These are phyloP conservation scores for Otolemur garnettii DNA, from an alignment of 2,113 vertebrate species.

Conservation along the genomic window DNA sequence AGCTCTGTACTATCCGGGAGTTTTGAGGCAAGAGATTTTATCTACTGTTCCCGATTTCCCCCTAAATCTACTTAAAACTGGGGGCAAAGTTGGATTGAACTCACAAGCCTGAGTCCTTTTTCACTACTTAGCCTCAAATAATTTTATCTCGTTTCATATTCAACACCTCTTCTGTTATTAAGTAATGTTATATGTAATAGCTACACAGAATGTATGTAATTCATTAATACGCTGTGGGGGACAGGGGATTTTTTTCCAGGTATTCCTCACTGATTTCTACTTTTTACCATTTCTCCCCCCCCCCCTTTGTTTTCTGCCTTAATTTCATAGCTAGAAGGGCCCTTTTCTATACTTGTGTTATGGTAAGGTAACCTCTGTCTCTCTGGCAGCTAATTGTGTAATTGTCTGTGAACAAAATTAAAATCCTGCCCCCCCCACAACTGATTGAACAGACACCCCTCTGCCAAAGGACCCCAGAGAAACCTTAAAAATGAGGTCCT, in stretches of 20 bases:
- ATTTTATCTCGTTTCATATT: neutral
- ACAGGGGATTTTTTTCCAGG: neutral
- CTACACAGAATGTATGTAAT: neutral
- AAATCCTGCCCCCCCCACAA: too few species aligned
- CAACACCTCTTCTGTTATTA: slow-evolving; percentile 24
- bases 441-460: too few species aligned
- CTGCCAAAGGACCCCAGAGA: too few species aligned
- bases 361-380: neutral
- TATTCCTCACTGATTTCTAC: neutral
- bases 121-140: neutral
- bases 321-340: neutral
- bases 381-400: neutral
- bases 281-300: neutral
- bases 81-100: neutral
- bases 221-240: neutral
- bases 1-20: too few species aligned
- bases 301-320: neutral
- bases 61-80: neutral
- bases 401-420: neutral
- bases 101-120: neutral
- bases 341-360: neutral
- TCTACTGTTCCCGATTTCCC: neutral
- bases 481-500: too few species aligned
- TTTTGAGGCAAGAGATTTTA: neutral
- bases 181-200: neutral